These are phyloP conservation scores for Synanthedon myopaeformis DNA, from an alignment of 2,888 invertebrate species.

Conservation along the genomic window DNA sequence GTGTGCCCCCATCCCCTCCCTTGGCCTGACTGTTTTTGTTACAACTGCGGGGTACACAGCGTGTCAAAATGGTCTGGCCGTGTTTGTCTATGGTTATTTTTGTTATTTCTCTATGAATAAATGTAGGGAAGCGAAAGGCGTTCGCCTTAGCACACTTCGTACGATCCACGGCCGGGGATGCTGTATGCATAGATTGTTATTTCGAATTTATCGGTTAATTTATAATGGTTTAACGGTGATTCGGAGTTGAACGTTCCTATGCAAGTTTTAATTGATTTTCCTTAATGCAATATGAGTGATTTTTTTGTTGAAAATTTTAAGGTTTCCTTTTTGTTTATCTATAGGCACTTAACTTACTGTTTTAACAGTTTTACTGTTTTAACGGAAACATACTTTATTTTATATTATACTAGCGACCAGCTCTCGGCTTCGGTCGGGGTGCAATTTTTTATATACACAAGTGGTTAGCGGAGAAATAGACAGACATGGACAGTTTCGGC, in stretches of 20 bases:
- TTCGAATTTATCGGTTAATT: conserved; percentile 1
- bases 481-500: no score
- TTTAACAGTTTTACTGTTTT: no score
- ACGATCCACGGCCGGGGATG: conserved; percentile 10
- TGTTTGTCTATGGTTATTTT: conserved; percentile 59
- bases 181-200: neutral
- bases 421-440: no score
- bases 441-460: no score
- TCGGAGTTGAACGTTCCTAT: neutral
- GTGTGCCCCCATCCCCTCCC: conserved; percentile 15
- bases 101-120: conserved; percentile 70
- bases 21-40: conserved; percentile 4
- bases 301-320: no score
- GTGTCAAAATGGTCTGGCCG: conserved; percentile 29
- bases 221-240: conserved; percentile 1
- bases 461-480: no score
- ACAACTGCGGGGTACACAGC: conserved; percentile 12
- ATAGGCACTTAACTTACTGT: no score
- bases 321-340: neutral
- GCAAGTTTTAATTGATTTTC: no score
- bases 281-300: no score
- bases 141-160: conserved; percentile 66
- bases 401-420: no score
- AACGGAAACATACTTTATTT: no score
- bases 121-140: conserved; percentile 66